phyloP scores from a whole-genome alignment of 2,113 vertebrate genomes.

The Antidorcas marsupialis region DNA sequence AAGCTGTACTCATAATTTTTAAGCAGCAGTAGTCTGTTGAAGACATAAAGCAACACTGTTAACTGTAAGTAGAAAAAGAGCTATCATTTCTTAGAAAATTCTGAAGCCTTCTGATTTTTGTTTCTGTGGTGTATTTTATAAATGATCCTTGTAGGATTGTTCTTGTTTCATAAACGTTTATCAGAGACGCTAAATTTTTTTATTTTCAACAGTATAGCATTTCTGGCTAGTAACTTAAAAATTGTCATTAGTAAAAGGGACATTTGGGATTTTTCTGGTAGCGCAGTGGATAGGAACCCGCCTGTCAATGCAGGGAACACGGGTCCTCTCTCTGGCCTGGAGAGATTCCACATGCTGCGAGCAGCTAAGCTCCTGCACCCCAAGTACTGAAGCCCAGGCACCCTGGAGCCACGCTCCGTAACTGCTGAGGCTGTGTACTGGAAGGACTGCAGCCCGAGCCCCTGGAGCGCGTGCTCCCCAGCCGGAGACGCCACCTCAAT shows the following conservation, averaged over 20 bases:
- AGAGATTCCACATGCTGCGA: neutral
- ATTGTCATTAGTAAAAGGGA: neutral
- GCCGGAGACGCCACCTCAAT: neutral
- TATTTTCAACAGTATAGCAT: neutral
- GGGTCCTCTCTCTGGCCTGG: neutral
- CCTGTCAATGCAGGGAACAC: neutral
- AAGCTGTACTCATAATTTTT: neutral
- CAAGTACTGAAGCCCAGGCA: neutral
- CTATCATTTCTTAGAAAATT: neutral
- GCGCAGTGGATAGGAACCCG: fast-evolving
- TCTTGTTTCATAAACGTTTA: slow-evolving; percentile 4
- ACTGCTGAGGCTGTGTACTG: neutral
- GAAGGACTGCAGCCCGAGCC: fast-evolving
- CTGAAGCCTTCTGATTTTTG: neutral
- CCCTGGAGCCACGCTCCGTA: neutral
- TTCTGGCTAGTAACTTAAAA: neutral
- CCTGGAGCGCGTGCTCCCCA: neutral
- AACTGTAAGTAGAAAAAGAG: neutral
- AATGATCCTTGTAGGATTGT: neutral
- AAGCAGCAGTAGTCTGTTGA: neutral
- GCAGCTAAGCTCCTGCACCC: neutral
- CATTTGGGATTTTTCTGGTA: neutral
- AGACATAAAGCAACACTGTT: neutral
- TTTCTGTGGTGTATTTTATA: neutral
- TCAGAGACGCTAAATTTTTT: neutral